Percentiles rank a stretch among this genome's conserved stretches.
Evolutionary conservation across 2,888 invertebrate genomes (phyloP).

Genomic region (Rhogogaster chlorosoma): DNA sequence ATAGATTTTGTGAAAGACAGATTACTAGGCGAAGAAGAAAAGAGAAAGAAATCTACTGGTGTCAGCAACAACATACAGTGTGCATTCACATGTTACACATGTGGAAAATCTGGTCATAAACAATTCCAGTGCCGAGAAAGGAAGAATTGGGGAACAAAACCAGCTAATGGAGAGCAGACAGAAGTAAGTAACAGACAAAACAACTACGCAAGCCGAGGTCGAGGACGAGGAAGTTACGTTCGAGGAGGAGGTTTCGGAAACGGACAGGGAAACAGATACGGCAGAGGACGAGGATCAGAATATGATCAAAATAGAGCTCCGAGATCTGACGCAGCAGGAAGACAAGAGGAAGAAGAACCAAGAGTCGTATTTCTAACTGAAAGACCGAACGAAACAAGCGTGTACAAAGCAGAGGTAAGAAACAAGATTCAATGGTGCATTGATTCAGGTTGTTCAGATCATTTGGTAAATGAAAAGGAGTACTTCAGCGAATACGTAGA

Average conservation of each 20-base stretch:
- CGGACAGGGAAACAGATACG: too few species aligned
- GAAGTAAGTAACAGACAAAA: background rate
- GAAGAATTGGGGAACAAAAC: background rate
- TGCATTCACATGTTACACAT: constrained; percentile 36
- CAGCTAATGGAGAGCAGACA: background rate
- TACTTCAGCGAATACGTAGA: constrained; percentile 18
- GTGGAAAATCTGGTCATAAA: constrained; percentile 53
- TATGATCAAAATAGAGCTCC: background rate
- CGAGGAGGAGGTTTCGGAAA: background rate
- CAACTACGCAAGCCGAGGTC: background rate
- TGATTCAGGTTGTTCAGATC: constrained; percentile 39
- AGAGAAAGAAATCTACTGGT: constrained; percentile 24
- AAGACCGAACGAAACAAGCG: background rate
- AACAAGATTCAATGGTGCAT: constrained; percentile 19
- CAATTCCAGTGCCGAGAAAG: constrained; percentile 46
- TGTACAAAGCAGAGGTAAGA: background rate
- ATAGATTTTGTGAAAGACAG: constrained; percentile 52
- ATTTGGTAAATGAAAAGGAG: constrained; percentile 3
- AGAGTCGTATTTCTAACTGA: background rate
- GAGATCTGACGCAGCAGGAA: background rate
- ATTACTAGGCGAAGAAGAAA: constrained; percentile 51
- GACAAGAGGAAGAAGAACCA: background rate
- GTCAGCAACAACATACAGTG: background rate
- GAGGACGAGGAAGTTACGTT: background rate
- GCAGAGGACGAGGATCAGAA: too few species aligned